These are phyloP conservation scores for Grallaria varia DNA, from an alignment of 2,113 vertebrate species.

Conservation along the genomic window DNA sequence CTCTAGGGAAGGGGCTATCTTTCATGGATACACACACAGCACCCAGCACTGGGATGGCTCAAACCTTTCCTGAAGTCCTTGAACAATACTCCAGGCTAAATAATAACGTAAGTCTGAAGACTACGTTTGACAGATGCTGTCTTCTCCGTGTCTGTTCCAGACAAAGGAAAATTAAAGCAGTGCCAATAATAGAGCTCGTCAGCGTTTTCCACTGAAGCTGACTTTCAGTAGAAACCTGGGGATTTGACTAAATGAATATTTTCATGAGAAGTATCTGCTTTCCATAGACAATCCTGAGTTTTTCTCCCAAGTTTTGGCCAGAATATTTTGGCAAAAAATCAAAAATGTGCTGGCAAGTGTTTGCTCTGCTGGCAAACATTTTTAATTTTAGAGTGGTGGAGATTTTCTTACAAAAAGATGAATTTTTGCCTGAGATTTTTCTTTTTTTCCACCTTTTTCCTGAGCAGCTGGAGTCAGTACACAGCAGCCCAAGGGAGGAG, in stretches of 20 bases:
- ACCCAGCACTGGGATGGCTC: not conserved
- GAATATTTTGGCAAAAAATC: constrained; percentile 23
- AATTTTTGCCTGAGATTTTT: not conserved
- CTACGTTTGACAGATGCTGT: constrained; percentile 24
- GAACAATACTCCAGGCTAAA: constrained; percentile 5
- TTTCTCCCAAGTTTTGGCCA: constrained; percentile 41
- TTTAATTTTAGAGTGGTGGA: not conserved
- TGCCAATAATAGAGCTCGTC: constrained; percentile 50
- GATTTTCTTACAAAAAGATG: not conserved
- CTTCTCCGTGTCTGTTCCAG: constrained; percentile 39
- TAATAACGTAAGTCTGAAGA: not conserved
- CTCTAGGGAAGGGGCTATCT: not conserved
- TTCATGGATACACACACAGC: not conserved
- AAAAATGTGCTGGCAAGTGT: constrained; percentile 58
- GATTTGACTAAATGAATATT: constrained; percentile 61
- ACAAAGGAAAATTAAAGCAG: constrained; percentile 63
- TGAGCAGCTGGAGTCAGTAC: constrained; percentile 1
- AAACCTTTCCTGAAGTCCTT: not conserved
- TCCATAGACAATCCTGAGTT: constrained; percentile 36
- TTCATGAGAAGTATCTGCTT: constrained; percentile 57
- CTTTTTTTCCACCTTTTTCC: accelerated
- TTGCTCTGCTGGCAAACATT: constrained; percentile 30
- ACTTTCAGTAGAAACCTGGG: constrained; percentile 53
- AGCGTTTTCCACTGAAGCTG: constrained; percentile 56
- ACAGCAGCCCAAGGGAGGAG: not conserved